Percentiles rank a stretch among this genome's conserved stretches.
Conservation (phyloP, 2,797 vertebrate species). For the Ambastaia sidthimunki region DNA sequence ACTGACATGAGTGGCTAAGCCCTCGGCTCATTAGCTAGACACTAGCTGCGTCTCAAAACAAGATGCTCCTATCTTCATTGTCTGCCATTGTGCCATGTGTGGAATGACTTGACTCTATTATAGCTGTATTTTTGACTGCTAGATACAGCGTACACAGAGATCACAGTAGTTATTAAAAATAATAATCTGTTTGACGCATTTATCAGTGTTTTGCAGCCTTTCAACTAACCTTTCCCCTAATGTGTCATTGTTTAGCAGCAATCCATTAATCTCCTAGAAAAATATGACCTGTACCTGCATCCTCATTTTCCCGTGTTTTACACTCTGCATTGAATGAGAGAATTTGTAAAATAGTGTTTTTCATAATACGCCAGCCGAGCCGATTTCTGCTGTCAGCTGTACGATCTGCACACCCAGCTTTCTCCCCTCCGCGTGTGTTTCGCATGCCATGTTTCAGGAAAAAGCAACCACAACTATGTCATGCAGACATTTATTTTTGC, state of each 20-base stretch:
- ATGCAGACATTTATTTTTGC: conserved; percentile 53
- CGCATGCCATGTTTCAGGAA: conserved; percentile 49
- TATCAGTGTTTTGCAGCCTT: not conserved
- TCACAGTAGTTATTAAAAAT: conserved; percentile 27
- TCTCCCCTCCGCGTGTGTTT: conserved; percentile 53
- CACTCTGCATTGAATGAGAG: not conserved
- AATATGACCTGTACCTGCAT: not conserved
- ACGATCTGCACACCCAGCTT: conserved; percentile 35
- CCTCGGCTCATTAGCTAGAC: conserved; percentile 23
- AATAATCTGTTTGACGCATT: conserved; percentile 24
- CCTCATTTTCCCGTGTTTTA: conserved; percentile 2
- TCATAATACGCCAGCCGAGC: conserved; percentile 30
- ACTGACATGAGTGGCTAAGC: not conserved
- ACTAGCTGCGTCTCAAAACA: conserved; percentile 15
- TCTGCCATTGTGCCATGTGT: not conserved
- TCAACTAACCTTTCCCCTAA: conserved; percentile 10
- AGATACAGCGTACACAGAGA: conserved; percentile 13
- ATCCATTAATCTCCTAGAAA: conserved; percentile 5
- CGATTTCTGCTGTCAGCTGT: conserved; percentile 21
- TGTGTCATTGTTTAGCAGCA: conserved; percentile 14
- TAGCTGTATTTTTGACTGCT: conserved; percentile 4
- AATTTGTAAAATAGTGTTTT: conserved; percentile 10
- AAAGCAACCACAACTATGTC: conserved; percentile 55
- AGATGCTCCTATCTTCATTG: conserved; percentile 7
- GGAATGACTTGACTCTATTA: conserved; percentile 20